phyloP scores from a whole-genome alignment of 1,140 invertebrate genomes.

The Lerema accius region DNA sequence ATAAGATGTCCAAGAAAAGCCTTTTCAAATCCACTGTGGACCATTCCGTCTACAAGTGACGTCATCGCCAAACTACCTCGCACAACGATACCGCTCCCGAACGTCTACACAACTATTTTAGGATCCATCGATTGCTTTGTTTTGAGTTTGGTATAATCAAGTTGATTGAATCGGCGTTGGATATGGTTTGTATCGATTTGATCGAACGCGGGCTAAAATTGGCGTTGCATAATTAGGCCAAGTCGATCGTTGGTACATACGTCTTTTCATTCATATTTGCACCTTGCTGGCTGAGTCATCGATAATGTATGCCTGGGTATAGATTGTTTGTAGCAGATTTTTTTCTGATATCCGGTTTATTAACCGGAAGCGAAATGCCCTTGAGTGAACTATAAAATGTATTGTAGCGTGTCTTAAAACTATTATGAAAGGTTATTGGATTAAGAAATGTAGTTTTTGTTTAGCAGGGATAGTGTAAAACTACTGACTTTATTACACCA shows the following conservation, averaged over 20 bases:
- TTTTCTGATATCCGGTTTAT: conserved; percentile 7
- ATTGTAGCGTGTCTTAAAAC: background rate
- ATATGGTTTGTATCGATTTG: background rate
- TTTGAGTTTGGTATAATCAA: conserved; percentile 14
- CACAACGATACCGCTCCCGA: conserved; percentile 8
- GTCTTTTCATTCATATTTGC: conserved; percentile 27
- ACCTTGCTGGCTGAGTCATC: conserved; percentile 28
- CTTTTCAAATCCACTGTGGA: background rate
- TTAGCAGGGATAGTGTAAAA: too few relatives aligned
- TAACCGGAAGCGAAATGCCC: background rate
- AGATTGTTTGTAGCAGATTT: conserved; percentile 1
- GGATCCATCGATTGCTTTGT: conserved; percentile 16
- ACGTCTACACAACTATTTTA: conserved; percentile 11
- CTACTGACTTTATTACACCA: too few relatives aligned
- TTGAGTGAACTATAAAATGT: conserved; percentile 1
- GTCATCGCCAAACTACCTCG: conserved; percentile 25
- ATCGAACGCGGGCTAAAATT: conserved; percentile 6
- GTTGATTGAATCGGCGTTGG: conserved; percentile 13
- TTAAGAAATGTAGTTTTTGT: too few relatives aligned
- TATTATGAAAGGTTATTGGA: background rate
- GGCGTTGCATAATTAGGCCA: conserved; percentile 31
- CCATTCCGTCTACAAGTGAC: conserved; percentile 23
- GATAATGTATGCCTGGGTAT: conserved; percentile 29
- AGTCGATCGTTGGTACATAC: conserved; percentile 13
- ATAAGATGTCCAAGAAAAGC: background rate